These are phyloP conservation scores for Tadarida brasiliensis DNA, from an alignment of 2,797 vertebrate genomes.

Conservation along the genomic window DNA sequence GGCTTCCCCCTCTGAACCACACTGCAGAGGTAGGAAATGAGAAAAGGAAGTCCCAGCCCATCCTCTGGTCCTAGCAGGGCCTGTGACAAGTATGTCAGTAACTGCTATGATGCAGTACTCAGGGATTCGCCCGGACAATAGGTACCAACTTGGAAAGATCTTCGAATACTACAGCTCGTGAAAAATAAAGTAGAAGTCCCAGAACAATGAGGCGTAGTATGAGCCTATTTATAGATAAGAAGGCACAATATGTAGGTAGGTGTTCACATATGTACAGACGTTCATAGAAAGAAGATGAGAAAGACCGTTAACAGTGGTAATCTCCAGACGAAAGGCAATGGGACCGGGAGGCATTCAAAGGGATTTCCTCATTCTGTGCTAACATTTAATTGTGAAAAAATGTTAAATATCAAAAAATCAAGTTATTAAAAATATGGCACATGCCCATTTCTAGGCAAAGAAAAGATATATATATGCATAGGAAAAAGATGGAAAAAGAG, in stretches of 20 bases:
- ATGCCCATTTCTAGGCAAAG: background rate
- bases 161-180: background rate
- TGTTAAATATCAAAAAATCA: background rate
- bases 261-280: background rate
- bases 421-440: background rate
- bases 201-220: background rate
- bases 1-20: background rate
- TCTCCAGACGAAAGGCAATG: background rate
- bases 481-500: background rate
- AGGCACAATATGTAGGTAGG: accelerated
- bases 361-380: background rate
- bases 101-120: background rate
- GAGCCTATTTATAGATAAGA: background rate
- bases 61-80: background rate
- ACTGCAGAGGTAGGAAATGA: background rate
- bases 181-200: background rate
- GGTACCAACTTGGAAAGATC: background rate
- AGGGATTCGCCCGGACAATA: background rate
- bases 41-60: conserved; percentile 35
- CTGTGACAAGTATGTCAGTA: background rate
- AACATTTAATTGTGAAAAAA: background rate
- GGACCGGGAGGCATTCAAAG: background rate
- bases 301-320: background rate
- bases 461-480: background rate
- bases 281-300: background rate